Conservation (phyloP, 2,888 invertebrate species). For the Trachelus tabidus region DNA sequence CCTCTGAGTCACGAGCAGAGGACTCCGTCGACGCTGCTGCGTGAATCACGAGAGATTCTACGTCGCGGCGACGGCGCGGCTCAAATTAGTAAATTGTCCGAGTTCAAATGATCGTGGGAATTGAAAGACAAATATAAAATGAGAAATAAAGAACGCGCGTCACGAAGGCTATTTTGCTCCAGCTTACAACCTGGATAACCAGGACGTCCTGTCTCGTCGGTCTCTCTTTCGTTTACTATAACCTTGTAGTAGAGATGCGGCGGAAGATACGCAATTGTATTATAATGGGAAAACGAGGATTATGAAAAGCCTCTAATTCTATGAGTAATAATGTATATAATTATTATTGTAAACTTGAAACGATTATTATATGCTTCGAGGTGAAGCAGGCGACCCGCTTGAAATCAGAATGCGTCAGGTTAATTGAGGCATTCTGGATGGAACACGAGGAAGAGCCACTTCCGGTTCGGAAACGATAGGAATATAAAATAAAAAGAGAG, state of each 20-base stretch:
- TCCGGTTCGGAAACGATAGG: background rate
- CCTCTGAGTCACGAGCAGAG: background rate
- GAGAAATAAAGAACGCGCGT: constrained; percentile 7
- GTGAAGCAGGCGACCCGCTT: background rate
- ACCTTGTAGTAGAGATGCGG: background rate
- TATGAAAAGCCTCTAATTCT: constrained; percentile 44
- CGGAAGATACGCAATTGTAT: constrained; percentile 40
- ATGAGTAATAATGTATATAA: constrained; percentile 62
- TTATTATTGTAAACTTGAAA: constrained; percentile 55
- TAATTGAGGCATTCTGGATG: background rate
- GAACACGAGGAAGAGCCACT: background rate
- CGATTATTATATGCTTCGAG: constrained; percentile 20
- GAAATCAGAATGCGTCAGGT: background rate
- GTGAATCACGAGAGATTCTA: no score
- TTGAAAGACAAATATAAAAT: constrained; percentile 2
- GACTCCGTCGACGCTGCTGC: no score
- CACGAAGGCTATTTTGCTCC: background rate
- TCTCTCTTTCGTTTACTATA: background rate
- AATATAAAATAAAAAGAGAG: constrained; percentile 14
- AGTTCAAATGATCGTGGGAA: background rate
- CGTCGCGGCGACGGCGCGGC: no score
- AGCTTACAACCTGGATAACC: background rate
- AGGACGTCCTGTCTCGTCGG: background rate
- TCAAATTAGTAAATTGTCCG: background rate
- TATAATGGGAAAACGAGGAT: constrained; percentile 49